phyloP scores from a whole-genome alignment of 2,797 vertebrate genomes.

The Tachyglossus aculeatus region DNA sequence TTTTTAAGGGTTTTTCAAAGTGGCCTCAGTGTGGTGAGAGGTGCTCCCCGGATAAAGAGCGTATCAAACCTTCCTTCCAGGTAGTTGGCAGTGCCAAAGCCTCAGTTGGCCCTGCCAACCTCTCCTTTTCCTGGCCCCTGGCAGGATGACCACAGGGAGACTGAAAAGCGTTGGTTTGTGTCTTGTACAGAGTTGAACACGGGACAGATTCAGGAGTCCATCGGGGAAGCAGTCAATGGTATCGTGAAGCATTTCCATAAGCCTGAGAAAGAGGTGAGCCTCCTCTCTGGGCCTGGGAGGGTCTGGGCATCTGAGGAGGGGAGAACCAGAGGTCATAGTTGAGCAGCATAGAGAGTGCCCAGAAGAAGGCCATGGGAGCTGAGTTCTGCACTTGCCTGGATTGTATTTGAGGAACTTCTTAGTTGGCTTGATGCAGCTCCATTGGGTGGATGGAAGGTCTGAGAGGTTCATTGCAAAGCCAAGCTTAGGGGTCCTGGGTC shows the following conservation, averaged over 20 bases:
- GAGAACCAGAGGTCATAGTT: constrained; percentile 1
- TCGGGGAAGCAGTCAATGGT: constrained; percentile 98
- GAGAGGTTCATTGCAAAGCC: no score
- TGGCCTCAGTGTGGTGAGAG: no score
- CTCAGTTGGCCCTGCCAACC: no score
- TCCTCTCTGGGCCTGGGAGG: background rate
- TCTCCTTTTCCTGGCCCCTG: no score
- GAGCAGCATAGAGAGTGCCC: background rate
- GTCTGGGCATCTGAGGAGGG: background rate
- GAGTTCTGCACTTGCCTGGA: background rate
- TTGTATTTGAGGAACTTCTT: background rate
- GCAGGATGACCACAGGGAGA: background rate
- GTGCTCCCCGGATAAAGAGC: no score
- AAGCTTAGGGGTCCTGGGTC: no score
- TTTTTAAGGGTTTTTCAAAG: no score
- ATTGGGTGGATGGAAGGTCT: no score
- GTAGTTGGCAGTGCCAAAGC: no score
- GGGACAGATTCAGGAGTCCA: constrained; percentile 98
- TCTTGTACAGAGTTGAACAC: constrained; percentile 91
- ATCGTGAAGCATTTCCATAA: constrained; percentile 99
- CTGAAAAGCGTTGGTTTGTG: constrained; percentile 16
- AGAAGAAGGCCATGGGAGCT: background rate
- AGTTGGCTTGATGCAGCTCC: no score
- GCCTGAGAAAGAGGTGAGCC: constrained; percentile 98
- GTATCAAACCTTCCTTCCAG: no score